Evolutionary conservation across 2,888 invertebrate species (phyloP).

Genomic region (Kryphioiulus occultus): DNA sequence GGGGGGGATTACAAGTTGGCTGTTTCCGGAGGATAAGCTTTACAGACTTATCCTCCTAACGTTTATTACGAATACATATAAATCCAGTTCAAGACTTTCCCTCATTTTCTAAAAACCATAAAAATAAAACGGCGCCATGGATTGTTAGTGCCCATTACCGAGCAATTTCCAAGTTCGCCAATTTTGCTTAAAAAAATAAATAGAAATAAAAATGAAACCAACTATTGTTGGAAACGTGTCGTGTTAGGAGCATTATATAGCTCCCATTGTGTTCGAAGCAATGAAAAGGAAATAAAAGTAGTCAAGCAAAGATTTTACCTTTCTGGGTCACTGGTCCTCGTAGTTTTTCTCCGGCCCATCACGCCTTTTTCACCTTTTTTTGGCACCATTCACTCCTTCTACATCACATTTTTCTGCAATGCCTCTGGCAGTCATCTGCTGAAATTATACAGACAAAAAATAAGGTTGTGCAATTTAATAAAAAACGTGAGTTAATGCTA

Average conservation of each 20-base stretch:
- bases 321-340: slow-evolving; percentile 28
- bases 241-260: slow-evolving; percentile 26
- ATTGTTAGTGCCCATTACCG: slow-evolving; percentile 18
- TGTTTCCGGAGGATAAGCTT: no score
- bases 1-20: no score
- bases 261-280: not conserved
- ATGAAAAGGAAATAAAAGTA: slow-evolving; percentile 14
- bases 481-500: not conserved
- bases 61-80: not conserved
- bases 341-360: slow-evolving; percentile 2
- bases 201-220: not conserved
- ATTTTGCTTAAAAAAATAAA: not conserved
- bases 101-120: not conserved
- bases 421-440: not conserved
- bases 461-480: not conserved
- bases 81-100: not conserved
- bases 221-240: slow-evolving; percentile 15
- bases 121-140: slow-evolving; percentile 1
- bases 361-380: not conserved
- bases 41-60: no score
- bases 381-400: not conserved
- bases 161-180: slow-evolving; percentile 31
- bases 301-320: slow-evolving; percentile 26
- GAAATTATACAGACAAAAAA: not conserved
- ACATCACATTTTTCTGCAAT: not conserved